phyloP scores from a whole-genome alignment of 2,113 vertebrate genomes.

The Tetraodon nigroviridis region DNA sequence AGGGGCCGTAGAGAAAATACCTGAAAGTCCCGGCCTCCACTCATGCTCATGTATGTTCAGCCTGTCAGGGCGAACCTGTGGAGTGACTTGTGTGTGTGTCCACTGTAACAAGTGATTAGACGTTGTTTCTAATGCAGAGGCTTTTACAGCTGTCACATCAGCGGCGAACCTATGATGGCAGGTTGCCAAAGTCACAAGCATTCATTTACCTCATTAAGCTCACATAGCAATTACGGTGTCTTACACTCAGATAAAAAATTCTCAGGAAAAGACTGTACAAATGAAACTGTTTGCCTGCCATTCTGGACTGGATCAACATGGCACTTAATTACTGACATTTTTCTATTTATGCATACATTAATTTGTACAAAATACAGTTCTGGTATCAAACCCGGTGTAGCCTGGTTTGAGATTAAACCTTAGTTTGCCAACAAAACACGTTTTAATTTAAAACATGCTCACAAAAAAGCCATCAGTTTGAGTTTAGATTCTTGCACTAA shows the following conservation, averaged over 20 bases:
- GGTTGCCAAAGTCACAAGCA: not conserved
- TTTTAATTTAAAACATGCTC: too few relatives aligned
- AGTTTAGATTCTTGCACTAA: too few relatives aligned
- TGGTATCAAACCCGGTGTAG: too few relatives aligned
- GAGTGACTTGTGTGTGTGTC: conserved; percentile 34
- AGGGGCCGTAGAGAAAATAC: too few relatives aligned
- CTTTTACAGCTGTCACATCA: conserved; percentile 4
- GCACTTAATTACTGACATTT: not conserved
- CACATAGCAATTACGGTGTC: not conserved
- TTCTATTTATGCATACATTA: not conserved
- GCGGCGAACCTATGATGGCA: not conserved
- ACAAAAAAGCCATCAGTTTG: too few relatives aligned
- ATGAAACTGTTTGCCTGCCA: too few relatives aligned
- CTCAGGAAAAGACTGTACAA: not conserved
- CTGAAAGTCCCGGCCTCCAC: too few relatives aligned
- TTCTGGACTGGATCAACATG: too few relatives aligned
- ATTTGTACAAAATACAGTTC: not conserved
- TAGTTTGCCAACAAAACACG: too few relatives aligned
- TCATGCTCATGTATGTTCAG: conserved; percentile 17
- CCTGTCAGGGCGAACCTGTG: conserved; percentile 25
- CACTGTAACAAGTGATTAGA: conserved; percentile 37
- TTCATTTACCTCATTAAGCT: conserved; percentile 3
- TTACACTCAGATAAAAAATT: not conserved
- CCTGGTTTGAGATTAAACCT: too few relatives aligned
- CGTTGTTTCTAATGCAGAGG: conserved; percentile 18